Evolutionary conservation across 2,797 vertebrate species (phyloP).

Genomic region (Cryptoblepharus egeriae): DNA sequence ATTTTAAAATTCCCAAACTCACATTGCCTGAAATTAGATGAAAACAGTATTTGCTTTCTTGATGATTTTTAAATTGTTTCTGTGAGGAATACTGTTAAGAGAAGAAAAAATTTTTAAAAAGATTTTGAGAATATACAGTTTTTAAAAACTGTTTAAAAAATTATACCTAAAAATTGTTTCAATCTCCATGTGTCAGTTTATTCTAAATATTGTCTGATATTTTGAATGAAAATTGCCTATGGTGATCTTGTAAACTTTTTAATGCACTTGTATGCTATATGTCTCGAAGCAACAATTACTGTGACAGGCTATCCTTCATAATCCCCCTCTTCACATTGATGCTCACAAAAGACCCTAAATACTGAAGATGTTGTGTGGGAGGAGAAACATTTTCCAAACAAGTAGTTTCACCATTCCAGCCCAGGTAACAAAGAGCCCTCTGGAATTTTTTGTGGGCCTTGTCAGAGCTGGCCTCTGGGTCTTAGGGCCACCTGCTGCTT

Average conservation of each 20-base stretch:
- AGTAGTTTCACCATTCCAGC: constrained; percentile 78
- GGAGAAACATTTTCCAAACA: constrained; percentile 86
- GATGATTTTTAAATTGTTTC: not conserved
- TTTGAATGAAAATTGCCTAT: constrained; percentile 81
- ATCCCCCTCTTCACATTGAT: constrained; percentile 81
- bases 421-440: constrained; percentile 84
- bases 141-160: constrained; percentile 5
- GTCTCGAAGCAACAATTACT: constrained; percentile 79
- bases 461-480: constrained; percentile 75
- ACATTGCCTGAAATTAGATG: not conserved
- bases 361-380: constrained; percentile 83
- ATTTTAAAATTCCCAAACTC: constrained; percentile 5
- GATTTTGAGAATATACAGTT: not conserved
- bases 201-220: constrained; percentile 65
- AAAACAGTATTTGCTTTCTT: constrained; percentile 13
- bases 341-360: constrained; percentile 82
- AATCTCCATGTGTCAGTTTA: constrained; percentile 55
- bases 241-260: constrained; percentile 79
- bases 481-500: constrained; percentile 83
- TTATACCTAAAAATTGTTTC: not conserved
- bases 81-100: not conserved
- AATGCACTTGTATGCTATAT: constrained; percentile 76
- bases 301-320: constrained; percentile 81
- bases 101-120: not conserved
- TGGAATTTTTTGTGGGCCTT: constrained; percentile 77